phyloP scores from a whole-genome alignment of 2,888 invertebrate genomes.

The Tolmerus cingulatus region DNA sequence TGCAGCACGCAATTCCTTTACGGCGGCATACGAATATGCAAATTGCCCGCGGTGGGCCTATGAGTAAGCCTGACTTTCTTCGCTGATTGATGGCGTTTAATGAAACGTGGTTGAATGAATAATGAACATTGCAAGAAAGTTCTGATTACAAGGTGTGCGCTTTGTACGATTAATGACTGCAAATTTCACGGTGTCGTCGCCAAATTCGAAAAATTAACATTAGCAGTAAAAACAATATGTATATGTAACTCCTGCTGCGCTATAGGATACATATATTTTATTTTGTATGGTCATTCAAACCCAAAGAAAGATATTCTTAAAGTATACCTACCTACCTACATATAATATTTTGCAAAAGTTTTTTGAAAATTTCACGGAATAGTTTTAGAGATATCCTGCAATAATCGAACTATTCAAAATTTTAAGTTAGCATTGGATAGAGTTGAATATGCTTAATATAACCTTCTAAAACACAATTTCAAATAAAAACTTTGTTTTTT shows the following conservation, averaged over 20 bases:
- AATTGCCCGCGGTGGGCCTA: neutral
- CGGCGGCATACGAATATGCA: conserved; percentile 18
- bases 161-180: neutral
- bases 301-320: too few species aligned
- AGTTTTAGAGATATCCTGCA: too few species aligned
- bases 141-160: neutral
- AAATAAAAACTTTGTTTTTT: too few species aligned
- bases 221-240: neutral
- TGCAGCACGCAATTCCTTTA: conserved; percentile 9
- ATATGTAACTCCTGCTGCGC: too few species aligned
- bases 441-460: too few species aligned
- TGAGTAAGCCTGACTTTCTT: conserved; percentile 13
- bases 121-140: conserved; percentile 16
- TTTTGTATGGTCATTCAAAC: too few species aligned
- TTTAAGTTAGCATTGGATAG: too few species aligned
- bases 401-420: too few species aligned
- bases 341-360: too few species aligned
- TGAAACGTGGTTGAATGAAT: conserved; percentile 12
- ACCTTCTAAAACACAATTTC: too few species aligned
- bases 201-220: neutral
- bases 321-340: too few species aligned
- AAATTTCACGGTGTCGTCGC: neutral
- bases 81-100: neutral
- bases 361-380: neutral
- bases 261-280: too few species aligned